Conservation (phyloP, 2,888 invertebrate genomes). For the Charanyca ferruginea region DNA sequence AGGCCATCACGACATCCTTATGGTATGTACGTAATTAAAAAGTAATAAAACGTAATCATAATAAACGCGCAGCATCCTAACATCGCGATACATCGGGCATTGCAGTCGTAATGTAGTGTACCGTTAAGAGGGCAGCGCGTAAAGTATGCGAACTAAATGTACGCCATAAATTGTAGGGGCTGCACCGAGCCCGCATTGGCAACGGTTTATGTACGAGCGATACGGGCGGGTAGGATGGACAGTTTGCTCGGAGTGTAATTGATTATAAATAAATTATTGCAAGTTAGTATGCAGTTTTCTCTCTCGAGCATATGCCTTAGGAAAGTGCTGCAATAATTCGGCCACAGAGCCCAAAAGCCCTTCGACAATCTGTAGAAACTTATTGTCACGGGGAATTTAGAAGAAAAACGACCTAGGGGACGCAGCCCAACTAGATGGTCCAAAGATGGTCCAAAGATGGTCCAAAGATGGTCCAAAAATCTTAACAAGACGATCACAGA, state of each 20-base stretch:
- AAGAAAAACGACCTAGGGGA: too few species aligned
- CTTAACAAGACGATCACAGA: too few species aligned
- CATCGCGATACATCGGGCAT: constrained; percentile 61
- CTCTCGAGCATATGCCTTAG: too few species aligned
- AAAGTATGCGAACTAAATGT: constrained; percentile 86
- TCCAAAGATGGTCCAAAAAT: too few species aligned
- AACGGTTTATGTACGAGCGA: constrained; percentile 70
- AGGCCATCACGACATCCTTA: too few species aligned
- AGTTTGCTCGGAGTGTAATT: constrained; percentile 24
- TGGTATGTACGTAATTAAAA: constrained; percentile 5
- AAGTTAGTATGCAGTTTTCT: too few species aligned
- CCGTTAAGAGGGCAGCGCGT: constrained; percentile 82
- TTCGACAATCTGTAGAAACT: too few species aligned
- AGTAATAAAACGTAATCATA: constrained; percentile 33
- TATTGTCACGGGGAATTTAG: too few species aligned
- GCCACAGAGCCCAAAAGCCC: too few species aligned
- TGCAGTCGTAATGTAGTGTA: constrained; percentile 77
- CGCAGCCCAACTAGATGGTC: too few species aligned
- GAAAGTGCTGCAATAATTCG: too few species aligned
- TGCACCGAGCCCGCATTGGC: constrained; percentile 81
- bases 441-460: too few species aligned
- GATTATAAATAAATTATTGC: background rate
- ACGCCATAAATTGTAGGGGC: constrained; percentile 79
- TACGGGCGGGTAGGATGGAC: constrained; percentile 43
- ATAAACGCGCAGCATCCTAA: constrained; percentile 52